Conservation (phyloP, 1,140 invertebrate genomes). For the Chrysopa pallens region DNA sequence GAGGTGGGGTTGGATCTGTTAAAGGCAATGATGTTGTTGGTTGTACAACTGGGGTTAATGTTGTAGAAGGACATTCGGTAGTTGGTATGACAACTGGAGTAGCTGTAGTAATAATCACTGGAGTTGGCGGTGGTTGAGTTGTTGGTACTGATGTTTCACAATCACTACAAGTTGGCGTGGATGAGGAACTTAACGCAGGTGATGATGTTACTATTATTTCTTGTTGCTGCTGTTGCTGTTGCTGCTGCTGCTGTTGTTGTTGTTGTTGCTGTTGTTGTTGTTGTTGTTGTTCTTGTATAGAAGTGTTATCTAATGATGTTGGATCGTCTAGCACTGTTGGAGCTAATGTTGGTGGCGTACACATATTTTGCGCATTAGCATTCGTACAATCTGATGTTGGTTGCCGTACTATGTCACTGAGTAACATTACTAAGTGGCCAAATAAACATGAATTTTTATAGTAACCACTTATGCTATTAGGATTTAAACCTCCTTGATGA, state of each 20-base stretch:
- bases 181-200: not conserved
- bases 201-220: not conserved
- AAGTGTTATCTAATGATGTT: no score
- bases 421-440: not conserved
- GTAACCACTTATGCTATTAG: no score
- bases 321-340: no score
- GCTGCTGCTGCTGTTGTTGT: not conserved
- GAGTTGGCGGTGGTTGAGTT: not conserved
- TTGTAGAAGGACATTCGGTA: no score
- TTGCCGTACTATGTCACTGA: no score
- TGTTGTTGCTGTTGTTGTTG: not conserved
- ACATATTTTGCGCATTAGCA: no score
- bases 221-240: not conserved
- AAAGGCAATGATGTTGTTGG: not conserved
- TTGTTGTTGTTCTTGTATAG: no score
- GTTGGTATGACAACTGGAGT: not conserved
- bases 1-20: not conserved
- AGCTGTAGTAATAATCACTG: not conserved
- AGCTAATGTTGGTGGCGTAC: no score
- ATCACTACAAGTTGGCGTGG: not conserved
- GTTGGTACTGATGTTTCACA: not conserved
- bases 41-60: not conserved
- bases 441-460: no score
- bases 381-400: no score
- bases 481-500: no score